Conservation (phyloP, 2,113 vertebrate genomes). For the Elgaria multicarinata region DNA sequence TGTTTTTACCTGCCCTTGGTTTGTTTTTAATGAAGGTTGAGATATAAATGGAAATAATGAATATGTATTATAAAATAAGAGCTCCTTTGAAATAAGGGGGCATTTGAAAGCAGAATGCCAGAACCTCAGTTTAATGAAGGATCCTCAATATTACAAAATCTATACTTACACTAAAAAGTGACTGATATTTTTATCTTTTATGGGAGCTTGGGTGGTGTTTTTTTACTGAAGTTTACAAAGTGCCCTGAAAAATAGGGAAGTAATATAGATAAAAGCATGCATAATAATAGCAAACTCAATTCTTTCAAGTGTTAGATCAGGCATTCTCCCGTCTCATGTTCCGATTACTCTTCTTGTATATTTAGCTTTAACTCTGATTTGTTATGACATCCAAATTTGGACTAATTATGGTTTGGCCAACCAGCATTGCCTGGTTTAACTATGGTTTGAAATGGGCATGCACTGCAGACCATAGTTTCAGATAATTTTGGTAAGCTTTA, state of each 20-base stretch:
- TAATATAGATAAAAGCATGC: too few species aligned
- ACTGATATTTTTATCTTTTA: not conserved
- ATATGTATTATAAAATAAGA: not conserved
- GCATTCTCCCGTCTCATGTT: too few species aligned
- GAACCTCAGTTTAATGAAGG: not conserved
- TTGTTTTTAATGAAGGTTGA: too few species aligned
- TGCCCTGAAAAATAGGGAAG: not conserved
- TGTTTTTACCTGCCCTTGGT: too few species aligned
- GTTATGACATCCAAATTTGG: not conserved
- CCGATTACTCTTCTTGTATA: not conserved
- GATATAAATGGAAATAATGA: too few species aligned
- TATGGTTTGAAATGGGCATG: not conserved
- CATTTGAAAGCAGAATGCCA: not conserved
- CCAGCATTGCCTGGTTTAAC: not conserved
- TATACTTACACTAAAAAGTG: not conserved
- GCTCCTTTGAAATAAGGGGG: not conserved
- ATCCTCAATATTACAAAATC: not conserved
- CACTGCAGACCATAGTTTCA: not conserved
- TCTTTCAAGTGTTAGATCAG: too few species aligned
- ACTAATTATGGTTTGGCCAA: not conserved
- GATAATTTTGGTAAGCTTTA: not conserved
- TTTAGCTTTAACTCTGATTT: not conserved
- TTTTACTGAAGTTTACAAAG: not conserved
- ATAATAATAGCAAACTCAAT: too few species aligned
- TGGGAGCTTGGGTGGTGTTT: too few species aligned